Conservation (phyloP, 2,113 vertebrate genomes). For the Mesocricetus auratus region DNA sequence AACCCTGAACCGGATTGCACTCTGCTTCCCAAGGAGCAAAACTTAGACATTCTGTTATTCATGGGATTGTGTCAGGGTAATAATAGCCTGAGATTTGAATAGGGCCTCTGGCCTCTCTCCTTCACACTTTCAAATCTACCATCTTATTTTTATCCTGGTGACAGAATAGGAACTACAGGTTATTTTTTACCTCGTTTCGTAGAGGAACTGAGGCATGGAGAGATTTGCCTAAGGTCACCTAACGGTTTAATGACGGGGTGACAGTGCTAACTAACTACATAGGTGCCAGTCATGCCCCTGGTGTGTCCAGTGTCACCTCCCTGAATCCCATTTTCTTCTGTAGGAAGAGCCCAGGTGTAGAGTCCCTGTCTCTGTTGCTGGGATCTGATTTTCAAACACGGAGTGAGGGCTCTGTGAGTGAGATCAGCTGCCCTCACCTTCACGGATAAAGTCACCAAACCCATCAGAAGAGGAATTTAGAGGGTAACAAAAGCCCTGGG, state of each 20-base stretch:
- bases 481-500: neutral
- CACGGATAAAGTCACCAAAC: accelerated
- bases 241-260: slow-evolving; percentile 33
- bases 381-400: neutral
- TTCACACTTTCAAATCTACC: neutral
- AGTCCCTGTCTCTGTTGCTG: neutral
- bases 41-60: neutral
- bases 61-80: neutral
- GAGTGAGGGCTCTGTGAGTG: neutral
- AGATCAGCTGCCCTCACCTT: neutral
- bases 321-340: neutral
- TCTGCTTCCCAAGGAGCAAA: neutral
- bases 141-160: neutral
- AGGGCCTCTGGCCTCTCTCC: neutral
- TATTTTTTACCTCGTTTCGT: slow-evolving; percentile 8
- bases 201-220: slow-evolving; percentile 6
- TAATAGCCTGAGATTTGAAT: neutral
- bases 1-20: neutral
- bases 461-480: neutral
- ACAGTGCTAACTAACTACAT: neutral
- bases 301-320: neutral
- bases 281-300: neutral
- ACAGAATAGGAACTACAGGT: neutral
- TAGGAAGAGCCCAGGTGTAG: neutral
- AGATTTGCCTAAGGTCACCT: slow-evolving; percentile 1